Evolutionary conservation across 2,797 vertebrate species (phyloP), one percentile per base, ranked within the genome.

Genomic region (Holocentrus rufus): DNA sequence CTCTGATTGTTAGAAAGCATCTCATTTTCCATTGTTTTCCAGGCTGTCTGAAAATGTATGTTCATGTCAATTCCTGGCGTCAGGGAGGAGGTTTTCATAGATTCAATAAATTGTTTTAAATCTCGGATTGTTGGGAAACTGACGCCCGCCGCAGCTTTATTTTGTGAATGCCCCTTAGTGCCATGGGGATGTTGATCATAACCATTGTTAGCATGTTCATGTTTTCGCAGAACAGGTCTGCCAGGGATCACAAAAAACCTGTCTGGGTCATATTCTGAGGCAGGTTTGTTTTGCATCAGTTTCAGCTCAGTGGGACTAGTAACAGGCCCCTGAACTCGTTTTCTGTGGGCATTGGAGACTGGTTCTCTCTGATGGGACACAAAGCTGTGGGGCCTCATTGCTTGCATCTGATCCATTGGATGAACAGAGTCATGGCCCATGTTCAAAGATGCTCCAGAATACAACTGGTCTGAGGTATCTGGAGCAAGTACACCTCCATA

Each of bases 1-100:
- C 55, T 63, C 27, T 61, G 3, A 52, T 50, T 23, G 34, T 44
- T 30, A 54, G 44, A 27, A 42, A 25, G 39, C 2, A 61, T 8
- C 23, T 67, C 4, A 0, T 65, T 68, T 57, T 75, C 25, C 8
- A 82, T 22, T 4, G 36, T 65, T 31, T 77, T 63, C 18, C 1
- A 31, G 36, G 74, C 77, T 0, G 80, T 88, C 83, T 87, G 69
- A 56, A 90, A 90, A 63, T 79, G 60, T 58, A 1, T 49, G 1
- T 25, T 52, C 14, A 36, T 1, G 61, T 78, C 72, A 62, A 55
- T 70, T 58, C 82, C 83, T 72, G 88, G 85, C 8, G 1, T 80
- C 25, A 91, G 69, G 46, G 72, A 89, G 14, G 85, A 83, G 23
- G 2, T 75, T 70, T 88, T 90, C 83, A 89, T 72, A n/a, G 20